Evolutionary conservation across 2,113 vertebrate genomes (phyloP).

Genomic region (Sceloporus undulatus): DNA sequence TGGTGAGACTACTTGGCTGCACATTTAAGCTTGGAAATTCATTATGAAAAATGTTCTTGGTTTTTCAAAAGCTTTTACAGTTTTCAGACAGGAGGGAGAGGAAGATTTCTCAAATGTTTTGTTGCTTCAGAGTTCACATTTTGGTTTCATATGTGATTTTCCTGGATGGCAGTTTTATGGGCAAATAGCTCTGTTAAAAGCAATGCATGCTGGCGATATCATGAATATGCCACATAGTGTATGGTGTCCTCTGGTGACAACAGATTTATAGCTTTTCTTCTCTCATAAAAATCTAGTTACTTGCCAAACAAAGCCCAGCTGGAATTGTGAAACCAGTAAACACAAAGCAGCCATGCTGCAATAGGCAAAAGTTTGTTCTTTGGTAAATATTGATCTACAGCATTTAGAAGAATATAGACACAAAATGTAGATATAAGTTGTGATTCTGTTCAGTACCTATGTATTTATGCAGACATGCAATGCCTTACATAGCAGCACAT

Average conservation of each 20-base stretch:
- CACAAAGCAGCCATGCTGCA: constrained; percentile 36
- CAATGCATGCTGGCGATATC: constrained; percentile 56
- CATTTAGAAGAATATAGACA: not conserved
- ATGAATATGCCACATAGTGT: constrained; percentile 60
- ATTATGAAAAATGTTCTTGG: constrained; percentile 52
- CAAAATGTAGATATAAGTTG: not conserved
- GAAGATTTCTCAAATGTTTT: constrained; percentile 56
- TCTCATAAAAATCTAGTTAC: constrained; percentile 65
- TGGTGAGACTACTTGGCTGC: constrained; percentile 54
- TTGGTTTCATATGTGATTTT: constrained; percentile 50
- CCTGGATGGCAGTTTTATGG: constrained; percentile 67
- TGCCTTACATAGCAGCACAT: no score
- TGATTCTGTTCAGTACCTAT: not conserved
- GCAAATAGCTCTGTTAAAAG: constrained; percentile 59
- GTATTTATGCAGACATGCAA: no score
- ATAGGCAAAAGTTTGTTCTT: constrained; percentile 6
- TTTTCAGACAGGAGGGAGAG: constrained; percentile 62
- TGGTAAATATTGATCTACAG: constrained; percentile 7
- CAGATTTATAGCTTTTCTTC: constrained; percentile 68
- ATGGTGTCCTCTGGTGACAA: constrained; percentile 60
- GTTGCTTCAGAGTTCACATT: constrained; percentile 51
- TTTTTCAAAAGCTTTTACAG: constrained; percentile 50
- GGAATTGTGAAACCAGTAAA: constrained; percentile 60
- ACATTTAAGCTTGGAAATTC: constrained; percentile 63
- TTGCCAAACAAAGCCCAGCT: constrained; percentile 62